Percentiles rank a stretch among this genome's conserved stretches.
Conservation (phyloP, 2,888 invertebrate species). For the Aphodius sticticus region DNA sequence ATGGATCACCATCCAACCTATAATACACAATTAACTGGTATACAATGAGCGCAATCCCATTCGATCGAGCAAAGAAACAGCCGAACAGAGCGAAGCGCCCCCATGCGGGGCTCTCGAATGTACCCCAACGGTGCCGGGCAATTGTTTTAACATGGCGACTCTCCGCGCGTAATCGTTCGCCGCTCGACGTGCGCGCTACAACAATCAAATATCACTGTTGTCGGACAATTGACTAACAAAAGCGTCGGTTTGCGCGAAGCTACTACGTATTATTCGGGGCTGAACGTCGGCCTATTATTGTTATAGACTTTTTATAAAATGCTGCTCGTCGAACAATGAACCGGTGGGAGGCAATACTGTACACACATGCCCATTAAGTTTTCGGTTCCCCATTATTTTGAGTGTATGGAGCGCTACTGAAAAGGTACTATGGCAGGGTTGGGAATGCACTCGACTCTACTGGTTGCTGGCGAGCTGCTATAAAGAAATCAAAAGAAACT, state of each 20-base stretch:
- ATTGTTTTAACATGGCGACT: constrained; percentile 38
- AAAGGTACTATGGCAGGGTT: constrained; percentile 30
- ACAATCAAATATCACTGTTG: constrained; percentile 43
- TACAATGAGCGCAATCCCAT: not conserved
- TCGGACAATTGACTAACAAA: constrained; percentile 41
- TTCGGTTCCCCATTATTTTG: constrained; percentile 34
- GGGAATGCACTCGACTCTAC: constrained; percentile 32
- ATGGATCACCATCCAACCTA: too few species aligned
- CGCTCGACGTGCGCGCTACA: constrained; percentile 33
- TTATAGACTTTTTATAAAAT: constrained; percentile 28
- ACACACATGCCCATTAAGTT: constrained; percentile 38
- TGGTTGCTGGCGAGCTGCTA: constrained; percentile 12
- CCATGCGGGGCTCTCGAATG: not conserved
- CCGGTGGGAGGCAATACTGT: constrained; percentile 42
- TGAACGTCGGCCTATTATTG: constrained; percentile 11
- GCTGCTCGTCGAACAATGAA: constrained; percentile 33
- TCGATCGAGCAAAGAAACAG: not conserved
- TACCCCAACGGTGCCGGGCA: constrained; percentile 7
- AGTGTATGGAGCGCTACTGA: constrained; percentile 28
- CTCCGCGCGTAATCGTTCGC: constrained; percentile 29
- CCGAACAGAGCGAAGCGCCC: not conserved
- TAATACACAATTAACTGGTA: not conserved
- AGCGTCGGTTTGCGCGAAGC: constrained; percentile 37
- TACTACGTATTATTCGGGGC: constrained; percentile 36
- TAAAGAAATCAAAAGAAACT: constrained; percentile 38